Evolutionary conservation across 2,797 vertebrate species (phyloP).

Genomic region (Oceanodroma leucorhoa): DNA sequence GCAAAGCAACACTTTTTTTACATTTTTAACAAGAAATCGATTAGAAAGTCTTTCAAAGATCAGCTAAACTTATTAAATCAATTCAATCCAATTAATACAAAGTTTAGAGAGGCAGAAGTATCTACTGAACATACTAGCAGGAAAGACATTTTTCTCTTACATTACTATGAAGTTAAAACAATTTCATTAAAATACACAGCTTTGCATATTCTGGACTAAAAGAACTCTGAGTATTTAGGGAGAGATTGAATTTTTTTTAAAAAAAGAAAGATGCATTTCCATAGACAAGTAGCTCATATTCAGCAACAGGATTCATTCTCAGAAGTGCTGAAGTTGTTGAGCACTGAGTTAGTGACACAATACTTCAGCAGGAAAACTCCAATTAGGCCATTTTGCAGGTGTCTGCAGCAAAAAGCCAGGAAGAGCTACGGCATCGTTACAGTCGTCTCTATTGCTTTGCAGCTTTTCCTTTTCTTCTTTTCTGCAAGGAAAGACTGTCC

Average conservation of each 20-base stretch:
- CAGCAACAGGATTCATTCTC: neutral
- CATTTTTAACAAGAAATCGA: neutral
- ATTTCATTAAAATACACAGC: neutral
- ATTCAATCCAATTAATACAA: neutral
- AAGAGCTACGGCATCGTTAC: neutral
- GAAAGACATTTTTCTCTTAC: neutral
- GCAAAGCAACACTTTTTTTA: neutral
- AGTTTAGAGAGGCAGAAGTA: neutral
- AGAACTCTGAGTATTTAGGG: neutral
- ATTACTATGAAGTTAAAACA: neutral
- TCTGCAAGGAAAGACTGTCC: neutral
- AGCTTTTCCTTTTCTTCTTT: slow-evolving; percentile 15
- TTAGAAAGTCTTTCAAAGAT: neutral
- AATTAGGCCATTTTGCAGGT: slow-evolving; percentile 49
- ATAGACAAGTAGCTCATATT: neutral
- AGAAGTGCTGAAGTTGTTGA: slow-evolving; percentile 13
- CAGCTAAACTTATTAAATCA: neutral
- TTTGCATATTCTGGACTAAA: neutral
- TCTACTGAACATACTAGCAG: neutral
- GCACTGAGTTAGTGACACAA: neutral
- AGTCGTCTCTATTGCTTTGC: neutral
- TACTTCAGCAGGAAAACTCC: slow-evolving; percentile 14
- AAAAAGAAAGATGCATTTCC: neutral
- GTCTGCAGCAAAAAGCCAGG: slow-evolving; percentile 46
- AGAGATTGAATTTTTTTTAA: neutral